phyloP scores from a whole-genome alignment of 2,113 vertebrate species.

The Psophia crepitans region DNA sequence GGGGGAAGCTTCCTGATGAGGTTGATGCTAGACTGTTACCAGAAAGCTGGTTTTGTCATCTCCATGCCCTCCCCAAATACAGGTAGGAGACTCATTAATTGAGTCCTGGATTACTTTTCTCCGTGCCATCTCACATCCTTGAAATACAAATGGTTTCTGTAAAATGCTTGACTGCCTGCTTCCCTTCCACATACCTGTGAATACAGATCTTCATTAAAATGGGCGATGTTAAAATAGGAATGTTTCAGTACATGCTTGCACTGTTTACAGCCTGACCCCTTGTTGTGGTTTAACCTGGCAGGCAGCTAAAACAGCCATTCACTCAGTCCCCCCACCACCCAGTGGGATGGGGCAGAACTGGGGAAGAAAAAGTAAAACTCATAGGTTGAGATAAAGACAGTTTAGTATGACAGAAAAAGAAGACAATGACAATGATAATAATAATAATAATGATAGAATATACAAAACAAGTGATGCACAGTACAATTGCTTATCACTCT shows the following conservation, averaged over 20 bases:
- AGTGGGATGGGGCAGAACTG: too few species aligned
- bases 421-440: too few species aligned
- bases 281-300: background rate
- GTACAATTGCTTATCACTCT: too few species aligned
- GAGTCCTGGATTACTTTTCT: background rate
- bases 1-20: slow-evolving; percentile 72
- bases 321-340: too few species aligned
- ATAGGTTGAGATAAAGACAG: too few species aligned
- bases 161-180: background rate
- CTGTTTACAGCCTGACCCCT: background rate
- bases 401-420: too few species aligned
- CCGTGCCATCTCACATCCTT: background rate
- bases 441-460: too few species aligned
- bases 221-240: accelerated
- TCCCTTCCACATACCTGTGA: background rate
- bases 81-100: slow-evolving; percentile 45
- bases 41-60: slow-evolving; percentile 77
- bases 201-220: background rate
- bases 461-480: too few species aligned
- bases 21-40: slow-evolving; percentile 64
- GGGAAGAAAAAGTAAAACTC: too few species aligned
- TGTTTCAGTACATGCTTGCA: background rate
- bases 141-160: background rate
- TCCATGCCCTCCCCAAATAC: slow-evolving; percentile 74
- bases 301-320: too few species aligned